Evolutionary conservation across 2,888 invertebrate species (phyloP).

Genomic region (Machimus atricapillus): DNA sequence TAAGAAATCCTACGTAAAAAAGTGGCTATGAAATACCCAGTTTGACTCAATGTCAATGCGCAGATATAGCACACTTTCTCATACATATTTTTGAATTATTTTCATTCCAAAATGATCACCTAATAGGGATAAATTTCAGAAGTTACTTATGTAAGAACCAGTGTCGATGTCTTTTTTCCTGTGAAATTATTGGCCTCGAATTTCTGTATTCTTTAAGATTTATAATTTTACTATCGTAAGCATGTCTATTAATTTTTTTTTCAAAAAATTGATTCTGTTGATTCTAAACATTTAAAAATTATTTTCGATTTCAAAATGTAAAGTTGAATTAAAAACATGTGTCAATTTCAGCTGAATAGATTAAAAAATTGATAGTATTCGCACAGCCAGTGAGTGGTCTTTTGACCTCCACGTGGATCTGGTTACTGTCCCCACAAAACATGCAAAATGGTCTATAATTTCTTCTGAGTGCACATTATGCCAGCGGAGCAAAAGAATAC

Average conservation of each 20-base stretch:
- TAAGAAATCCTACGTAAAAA: background rate
- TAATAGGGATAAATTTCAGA: too few relatives aligned
- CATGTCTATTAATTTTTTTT: too few relatives aligned
- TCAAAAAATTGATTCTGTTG: background rate
- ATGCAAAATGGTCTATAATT: constrained; percentile 17
- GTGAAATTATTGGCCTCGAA: too few relatives aligned
- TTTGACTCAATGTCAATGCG: background rate
- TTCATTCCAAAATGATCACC: too few relatives aligned
- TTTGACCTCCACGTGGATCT: background rate
- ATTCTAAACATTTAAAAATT: background rate
- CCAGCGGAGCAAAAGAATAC: background rate
- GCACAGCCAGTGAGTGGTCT: background rate
- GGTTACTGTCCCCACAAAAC: constrained; percentile 1
- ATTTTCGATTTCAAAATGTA: background rate
- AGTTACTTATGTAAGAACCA: too few relatives aligned
- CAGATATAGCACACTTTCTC: background rate
- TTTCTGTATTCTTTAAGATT: too few relatives aligned
- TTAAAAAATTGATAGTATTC: background rate
- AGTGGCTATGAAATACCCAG: background rate
- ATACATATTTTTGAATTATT: too few relatives aligned
- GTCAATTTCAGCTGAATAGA: background rate
- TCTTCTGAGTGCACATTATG: background rate
- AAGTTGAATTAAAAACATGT: background rate
- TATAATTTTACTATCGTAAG: too few relatives aligned
- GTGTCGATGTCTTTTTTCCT: too few relatives aligned